phyloP scores from a whole-genome alignment of 2,797 vertebrate genomes.

The Parauchenoglanis punctatus region DNA sequence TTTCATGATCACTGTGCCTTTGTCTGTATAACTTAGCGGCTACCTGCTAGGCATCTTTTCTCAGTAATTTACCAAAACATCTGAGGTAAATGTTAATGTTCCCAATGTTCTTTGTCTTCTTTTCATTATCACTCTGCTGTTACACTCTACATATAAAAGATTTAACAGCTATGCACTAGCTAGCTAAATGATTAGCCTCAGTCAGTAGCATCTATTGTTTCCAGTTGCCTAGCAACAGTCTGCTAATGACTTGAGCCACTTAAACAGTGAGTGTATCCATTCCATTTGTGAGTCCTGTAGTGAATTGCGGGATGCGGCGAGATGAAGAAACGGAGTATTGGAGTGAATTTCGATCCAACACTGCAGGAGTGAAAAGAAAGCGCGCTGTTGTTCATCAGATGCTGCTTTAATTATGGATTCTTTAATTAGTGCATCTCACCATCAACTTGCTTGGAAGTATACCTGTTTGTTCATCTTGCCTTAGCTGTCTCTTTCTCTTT shows the following conservation, averaged over 20 bases:
- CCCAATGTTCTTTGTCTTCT: background rate
- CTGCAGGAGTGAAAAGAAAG: constrained; percentile 48
- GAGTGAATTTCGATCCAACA: constrained; percentile 7
- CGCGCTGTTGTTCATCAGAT: constrained; percentile 66
- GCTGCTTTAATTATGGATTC: constrained; percentile 73
- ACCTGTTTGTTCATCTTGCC: constrained; percentile 5
- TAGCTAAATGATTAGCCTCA: constrained; percentile 4
- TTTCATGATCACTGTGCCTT: background rate
- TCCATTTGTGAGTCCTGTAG: constrained; percentile 2
- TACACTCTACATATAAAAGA: background rate
- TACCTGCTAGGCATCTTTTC: background rate
- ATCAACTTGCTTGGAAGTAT: constrained; percentile 56
- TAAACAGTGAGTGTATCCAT: background rate
- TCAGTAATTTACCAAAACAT: background rate
- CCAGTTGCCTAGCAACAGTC: constrained; percentile 7
- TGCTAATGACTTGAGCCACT: background rate
- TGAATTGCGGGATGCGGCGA: background rate
- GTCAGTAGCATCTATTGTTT: background rate
- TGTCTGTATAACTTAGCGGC: background rate
- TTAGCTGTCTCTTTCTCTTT: constrained; percentile 10
- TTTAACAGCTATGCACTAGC: background rate
- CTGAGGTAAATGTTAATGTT: background rate
- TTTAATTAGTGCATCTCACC: constrained; percentile 74
- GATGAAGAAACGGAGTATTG: background rate
- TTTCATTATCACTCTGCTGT: background rate